A percentile compares a stretch with the other conserved stretches of the same genome.
phyloP scores from a whole-genome alignment of 2,113 vertebrate species.

The Cinclus mexicanus region DNA sequence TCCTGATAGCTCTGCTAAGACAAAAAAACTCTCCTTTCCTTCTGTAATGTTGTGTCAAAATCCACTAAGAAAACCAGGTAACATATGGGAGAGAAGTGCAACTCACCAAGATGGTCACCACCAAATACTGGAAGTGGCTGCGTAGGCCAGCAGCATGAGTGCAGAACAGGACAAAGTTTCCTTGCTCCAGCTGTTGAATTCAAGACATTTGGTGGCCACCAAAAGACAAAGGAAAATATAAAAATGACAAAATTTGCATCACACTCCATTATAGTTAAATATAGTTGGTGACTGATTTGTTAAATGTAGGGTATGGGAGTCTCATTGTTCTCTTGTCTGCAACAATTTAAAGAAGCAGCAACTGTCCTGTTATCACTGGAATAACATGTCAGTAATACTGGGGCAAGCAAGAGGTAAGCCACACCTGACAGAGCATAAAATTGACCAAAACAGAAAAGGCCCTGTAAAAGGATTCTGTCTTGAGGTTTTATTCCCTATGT shows the following conservation, averaged over 20 bases:
- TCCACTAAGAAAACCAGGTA: background rate
- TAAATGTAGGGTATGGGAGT: background rate
- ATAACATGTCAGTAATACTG: background rate
- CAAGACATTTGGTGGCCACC: background rate
- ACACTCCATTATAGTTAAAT: background rate
- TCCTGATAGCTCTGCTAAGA: background rate
- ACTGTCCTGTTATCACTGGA: background rate
- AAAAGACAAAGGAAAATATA: background rate
- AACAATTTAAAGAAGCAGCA: background rate
- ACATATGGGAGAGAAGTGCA: background rate
- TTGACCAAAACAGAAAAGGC: background rate
- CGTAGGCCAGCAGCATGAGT: slow-evolving; percentile 86
- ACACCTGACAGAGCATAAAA: background rate
- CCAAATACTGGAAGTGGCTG: slow-evolving; percentile 90
- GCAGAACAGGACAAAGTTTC: slow-evolving; percentile 96
- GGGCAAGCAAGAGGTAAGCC: background rate
- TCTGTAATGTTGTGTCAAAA: background rate
- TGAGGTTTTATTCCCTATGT: background rate
- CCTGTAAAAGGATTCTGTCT: background rate
- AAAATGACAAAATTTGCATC: background rate
- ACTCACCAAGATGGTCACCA: slow-evolving; percentile 93
- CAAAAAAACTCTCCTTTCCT: background rate
- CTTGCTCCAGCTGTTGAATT: slow-evolving; percentile 86
- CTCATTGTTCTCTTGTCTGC: background rate
- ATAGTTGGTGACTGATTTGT: background rate